phyloP scores from a whole-genome alignment of 1,140 invertebrate genomes.

The Himalopsyche phryganea region DNA sequence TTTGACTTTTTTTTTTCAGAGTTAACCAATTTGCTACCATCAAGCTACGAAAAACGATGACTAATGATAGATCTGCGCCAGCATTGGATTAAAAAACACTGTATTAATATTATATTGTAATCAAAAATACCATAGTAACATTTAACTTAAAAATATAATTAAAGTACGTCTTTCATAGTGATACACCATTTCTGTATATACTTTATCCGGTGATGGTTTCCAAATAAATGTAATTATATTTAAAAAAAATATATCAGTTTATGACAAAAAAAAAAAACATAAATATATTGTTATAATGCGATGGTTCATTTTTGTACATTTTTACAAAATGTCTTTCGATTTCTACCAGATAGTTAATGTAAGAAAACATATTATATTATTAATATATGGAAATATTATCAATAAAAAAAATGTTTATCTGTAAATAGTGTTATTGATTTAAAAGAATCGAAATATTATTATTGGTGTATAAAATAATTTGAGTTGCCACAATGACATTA shows the following conservation, averaged over 20 bases:
- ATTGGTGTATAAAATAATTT: too few relatives aligned
- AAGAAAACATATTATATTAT: conserved; percentile 4
- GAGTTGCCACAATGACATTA: too few relatives aligned
- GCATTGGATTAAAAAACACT: conserved; percentile 52
- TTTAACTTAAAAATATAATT: neutral
- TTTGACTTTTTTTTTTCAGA: too few relatives aligned
- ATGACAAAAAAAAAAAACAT: neutral
- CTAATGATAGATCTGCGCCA: conserved; percentile 79
- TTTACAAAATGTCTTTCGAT: too few relatives aligned
- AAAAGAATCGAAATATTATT: too few relatives aligned
- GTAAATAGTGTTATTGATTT: neutral
- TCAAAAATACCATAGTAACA: too few relatives aligned
- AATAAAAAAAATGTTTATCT: neutral
- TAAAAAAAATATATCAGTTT: conserved; percentile 10
- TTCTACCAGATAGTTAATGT: conserved; percentile 6
- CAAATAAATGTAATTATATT: conserved; percentile 8
- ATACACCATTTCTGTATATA: conserved; percentile 2
- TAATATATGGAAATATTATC: neutral
- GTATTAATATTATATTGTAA: neutral
- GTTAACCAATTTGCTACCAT: conserved; percentile 80
- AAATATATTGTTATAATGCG: neutral
- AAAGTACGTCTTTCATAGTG: conserved; percentile 9
- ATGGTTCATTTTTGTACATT: too few relatives aligned
- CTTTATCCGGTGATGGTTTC: conserved; percentile 21
- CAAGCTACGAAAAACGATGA: conserved; percentile 80